Evolutionary conservation across 2,888 invertebrate genomes (phyloP).

Genomic region (Plemyria rubiginata): DNA sequence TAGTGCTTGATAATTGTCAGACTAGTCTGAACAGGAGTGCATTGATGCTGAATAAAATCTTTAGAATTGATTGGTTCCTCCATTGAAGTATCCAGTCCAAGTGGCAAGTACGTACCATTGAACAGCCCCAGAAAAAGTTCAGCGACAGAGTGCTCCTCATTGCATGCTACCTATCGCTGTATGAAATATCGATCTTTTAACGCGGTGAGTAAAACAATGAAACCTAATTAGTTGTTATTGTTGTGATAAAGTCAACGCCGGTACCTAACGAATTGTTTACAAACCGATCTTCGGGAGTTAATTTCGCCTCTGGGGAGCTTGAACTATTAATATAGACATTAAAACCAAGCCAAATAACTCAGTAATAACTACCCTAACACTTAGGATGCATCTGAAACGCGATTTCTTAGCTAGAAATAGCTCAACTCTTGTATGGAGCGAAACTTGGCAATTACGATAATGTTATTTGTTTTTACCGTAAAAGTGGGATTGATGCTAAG

Average conservation of each 20-base stretch:
- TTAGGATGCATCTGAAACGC: not conserved
- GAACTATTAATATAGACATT: not conserved
- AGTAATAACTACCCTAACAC: not conserved
- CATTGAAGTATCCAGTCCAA: slow-evolving; percentile 74
- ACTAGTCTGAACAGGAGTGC: slow-evolving; percentile 1
- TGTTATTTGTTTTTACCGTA: slow-evolving; percentile 7
- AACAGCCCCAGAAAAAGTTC: slow-evolving; percentile 60
- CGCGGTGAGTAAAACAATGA: slow-evolving; percentile 14
- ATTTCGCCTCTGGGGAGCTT: not conserved
- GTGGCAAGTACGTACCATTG: slow-evolving; percentile 56
- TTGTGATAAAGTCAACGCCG: slow-evolving; percentile 31
- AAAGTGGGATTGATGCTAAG: not conserved
- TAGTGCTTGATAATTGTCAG: not conserved
- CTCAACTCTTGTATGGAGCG: slow-evolving; percentile 14
- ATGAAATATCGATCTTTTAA: slow-evolving; percentile 11
- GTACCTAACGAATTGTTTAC: slow-evolving; percentile 41
- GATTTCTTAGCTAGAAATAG: slow-evolving; percentile 1
- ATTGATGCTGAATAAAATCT: slow-evolving; percentile 41
- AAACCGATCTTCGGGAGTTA: slow-evolving; percentile 10
- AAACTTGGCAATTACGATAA: slow-evolving; percentile 11
- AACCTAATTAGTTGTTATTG: slow-evolving; percentile 21
- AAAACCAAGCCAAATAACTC: not conserved
- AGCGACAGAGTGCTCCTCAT: slow-evolving; percentile 43
- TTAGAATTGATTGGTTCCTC: slow-evolving; percentile 59
- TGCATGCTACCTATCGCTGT: slow-evolving; percentile 16